Conservation (phyloP, 2,888 invertebrate genomes). For the Trachelus tabidus region DNA sequence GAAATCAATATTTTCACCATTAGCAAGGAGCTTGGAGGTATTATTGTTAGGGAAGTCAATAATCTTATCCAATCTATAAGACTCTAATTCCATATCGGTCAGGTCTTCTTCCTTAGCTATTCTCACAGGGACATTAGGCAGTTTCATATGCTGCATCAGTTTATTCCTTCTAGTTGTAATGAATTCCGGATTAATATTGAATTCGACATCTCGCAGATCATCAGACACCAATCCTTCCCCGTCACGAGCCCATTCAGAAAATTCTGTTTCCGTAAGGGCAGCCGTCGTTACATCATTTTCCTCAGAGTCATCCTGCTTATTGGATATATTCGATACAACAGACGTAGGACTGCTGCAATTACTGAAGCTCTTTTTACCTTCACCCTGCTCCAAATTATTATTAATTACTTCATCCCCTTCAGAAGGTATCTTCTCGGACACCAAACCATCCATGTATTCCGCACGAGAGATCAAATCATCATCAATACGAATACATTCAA, state of each 20-base stretch:
- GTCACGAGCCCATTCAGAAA: conserved; percentile 91
- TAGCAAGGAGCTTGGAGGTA: conserved; percentile 56
- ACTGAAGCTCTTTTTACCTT: conserved; percentile 54
- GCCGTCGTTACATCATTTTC: conserved; percentile 77
- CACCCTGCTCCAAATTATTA: conserved; percentile 47
- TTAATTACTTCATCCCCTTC: conserved; percentile 51
- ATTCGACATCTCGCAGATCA: conserved; percentile 77
- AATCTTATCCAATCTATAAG: conserved; percentile 52
- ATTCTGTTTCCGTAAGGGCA: conserved; percentile 84
- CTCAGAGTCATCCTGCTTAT: conserved; percentile 70
- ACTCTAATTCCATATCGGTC: conserved; percentile 59
- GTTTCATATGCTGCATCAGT: conserved; percentile 19
- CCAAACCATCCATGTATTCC: conserved; percentile 65
- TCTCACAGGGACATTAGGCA: conserved; percentile 32
- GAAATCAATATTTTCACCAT: conserved; percentile 82
- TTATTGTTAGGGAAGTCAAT: conserved; percentile 44
- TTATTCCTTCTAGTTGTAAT: conserved; percentile 50
- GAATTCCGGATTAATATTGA: conserved; percentile 69
- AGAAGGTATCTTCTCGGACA: conserved; percentile 51
- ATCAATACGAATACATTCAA: conserved; percentile 43
- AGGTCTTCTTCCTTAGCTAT: conserved; percentile 61
- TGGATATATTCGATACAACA: conserved; percentile 48
- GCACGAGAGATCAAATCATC: neutral
- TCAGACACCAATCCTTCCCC: conserved; percentile 77
- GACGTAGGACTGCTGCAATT: conserved; percentile 72